These are phyloP conservation scores for Macrotis lagotis DNA, from an alignment of 2,113 vertebrate genomes.

Conservation along the genomic window DNA sequence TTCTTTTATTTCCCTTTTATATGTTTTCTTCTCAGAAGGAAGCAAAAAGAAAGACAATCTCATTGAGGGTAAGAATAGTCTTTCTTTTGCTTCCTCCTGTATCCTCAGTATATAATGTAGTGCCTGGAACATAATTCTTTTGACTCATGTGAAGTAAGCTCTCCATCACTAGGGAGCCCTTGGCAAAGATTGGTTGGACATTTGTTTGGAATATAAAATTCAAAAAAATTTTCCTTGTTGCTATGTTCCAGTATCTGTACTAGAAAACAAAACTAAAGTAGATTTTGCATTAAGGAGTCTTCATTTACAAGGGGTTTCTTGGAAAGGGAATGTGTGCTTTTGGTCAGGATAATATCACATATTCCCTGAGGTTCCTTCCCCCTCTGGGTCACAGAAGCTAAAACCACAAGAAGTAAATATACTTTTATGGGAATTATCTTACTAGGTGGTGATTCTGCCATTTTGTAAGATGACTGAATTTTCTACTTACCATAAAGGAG, in stretches of 20 bases:
- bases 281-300: neutral
- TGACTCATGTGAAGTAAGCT: neutral
- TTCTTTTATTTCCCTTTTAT: neutral
- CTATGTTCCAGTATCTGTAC: neutral
- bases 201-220: neutral
- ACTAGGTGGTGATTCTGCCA: neutral
- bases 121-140: neutral
- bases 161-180: neutral
- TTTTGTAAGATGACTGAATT: neutral
- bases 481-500: neutral
- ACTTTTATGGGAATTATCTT: neutral
- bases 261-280: neutral
- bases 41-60: too few species aligned
- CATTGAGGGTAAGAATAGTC: neutral
- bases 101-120: neutral
- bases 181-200: neutral
- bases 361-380: neutral
- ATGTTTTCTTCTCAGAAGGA: neutral
- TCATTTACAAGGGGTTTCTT: neutral
- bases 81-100: neutral
- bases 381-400: neutral
- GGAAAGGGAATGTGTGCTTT: neutral
- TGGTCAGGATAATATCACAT: neutral
- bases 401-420: neutral
- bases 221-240: neutral